Evolutionary conservation across 2,113 vertebrate genomes (phyloP), one percentile per base, ranked within the genome.

Genomic region (Australoheros scitulus): DNA sequence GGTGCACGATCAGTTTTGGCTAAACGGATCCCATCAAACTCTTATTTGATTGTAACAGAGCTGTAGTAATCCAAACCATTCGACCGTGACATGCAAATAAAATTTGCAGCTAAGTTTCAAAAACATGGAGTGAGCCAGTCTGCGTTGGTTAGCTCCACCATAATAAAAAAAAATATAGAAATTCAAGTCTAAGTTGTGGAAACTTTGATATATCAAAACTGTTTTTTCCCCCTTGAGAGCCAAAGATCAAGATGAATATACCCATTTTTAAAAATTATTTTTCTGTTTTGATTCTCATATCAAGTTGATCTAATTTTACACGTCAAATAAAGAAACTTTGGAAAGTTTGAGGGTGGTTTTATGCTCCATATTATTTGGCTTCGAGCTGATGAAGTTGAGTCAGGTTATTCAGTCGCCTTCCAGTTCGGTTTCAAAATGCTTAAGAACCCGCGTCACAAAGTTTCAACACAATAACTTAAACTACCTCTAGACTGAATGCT

Each of bases 91-190:
- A 70, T 78, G 63, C 76, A 85, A 85, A 79, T 80, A 1, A 34
- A 72, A 63, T 55, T 76, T 83, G 65, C 3, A 29, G 61, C 10
- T 3, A 17, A 11, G 41, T 64, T 79, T 52, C 72, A 80, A 59
- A 83, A 52, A 61, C 57, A 43, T 61, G 77, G 80, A 89, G 61
- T 77, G 47, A 83, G 63, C 52, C 58, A 61, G 76, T 75, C 68
- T 78, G 55, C 56, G 26, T 68, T 22, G 15, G 43, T 56, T 20
- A 38, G n/a, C 41, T 50, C 5, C 55, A 38, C 56, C 15, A 34
- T 60, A 6, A 65, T 64, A 10, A 36, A 50, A 64, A 17, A n/a
- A 56, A 56, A n/a, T 5, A 2, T 2, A 72, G 65, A 52, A 72
- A 32, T 29, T 57, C 26, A 43, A 11, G 24, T 64, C 24, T 36